Base-by-base conservation (phyloP, 2,113 vertebrate species). In the Lagenorhynchus albirostris region DNA sequence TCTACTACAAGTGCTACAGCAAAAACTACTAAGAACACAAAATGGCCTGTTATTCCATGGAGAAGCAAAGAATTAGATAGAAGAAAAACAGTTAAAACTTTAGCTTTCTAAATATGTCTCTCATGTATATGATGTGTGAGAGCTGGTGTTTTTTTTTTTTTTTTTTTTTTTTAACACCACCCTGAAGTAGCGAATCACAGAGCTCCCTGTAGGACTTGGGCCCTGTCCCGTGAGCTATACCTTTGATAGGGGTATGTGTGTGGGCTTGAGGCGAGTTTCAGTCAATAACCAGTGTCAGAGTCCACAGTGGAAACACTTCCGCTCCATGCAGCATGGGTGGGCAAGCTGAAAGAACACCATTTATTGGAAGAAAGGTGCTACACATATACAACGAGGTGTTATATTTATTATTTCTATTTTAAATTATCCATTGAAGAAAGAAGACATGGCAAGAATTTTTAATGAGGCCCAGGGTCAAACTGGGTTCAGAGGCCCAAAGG, bases 391-490 rank as follows among this genome's bases (percentile, higher is more conserved):
- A 94, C 63, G 88, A 98, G 95, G 97, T 97, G 96, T 87, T 97
- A 97, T 92, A 96, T 97, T 98, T 98, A 97, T 96, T 97, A 93
- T 97, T 97, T 95, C 94, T 97, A 97, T 97, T 97, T 96, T 95
- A 95, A 97, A 94, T 93, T 96, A 92, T 94, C 93, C 97, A 97
- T 44, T 73, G 91, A 94, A 98, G 89, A 95, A 94, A 96, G 88
- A 95, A 89, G 94, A 89, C 83, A 89, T 53, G 82, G 96, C 50
- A 90, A 88, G 76, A 83, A 87, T 87, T 96, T 97, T 97, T 97
- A 98, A 94, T 92, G 96, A 93, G 63, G 67, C 70, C 79, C 50
- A 63, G 58, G 93, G 93, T 98, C 85, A 96, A 53, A 55, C 1
- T 63, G 65, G 50, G 93, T 96, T 98, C 96, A 97, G 91, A 77